Conservation (phyloP, 1,140 invertebrate genomes). For the Drosophila ohnishii region DNA sequence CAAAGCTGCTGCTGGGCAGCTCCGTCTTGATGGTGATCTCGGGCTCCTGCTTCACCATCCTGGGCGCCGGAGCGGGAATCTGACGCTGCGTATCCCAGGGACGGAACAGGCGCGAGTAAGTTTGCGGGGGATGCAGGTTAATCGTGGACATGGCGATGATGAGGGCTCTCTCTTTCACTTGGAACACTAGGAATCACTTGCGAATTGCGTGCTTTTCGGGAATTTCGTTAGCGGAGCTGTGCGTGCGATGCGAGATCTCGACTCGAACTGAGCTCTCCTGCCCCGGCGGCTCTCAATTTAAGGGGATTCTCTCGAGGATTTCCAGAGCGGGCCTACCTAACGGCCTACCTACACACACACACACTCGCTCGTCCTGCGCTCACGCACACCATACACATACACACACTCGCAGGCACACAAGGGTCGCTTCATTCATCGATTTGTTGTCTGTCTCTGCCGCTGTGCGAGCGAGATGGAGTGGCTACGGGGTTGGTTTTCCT, state of each 20-base stretch:
- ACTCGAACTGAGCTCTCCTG: constrained; percentile 78
- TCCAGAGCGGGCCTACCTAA: constrained; percentile 61
- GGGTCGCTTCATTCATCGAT: constrained; percentile 76
- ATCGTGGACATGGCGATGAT: constrained; percentile 65
- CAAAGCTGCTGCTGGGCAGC: constrained; percentile 51
- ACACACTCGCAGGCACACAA: constrained; percentile 21
- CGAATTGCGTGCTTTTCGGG: neutral
- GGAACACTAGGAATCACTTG: constrained; percentile 38
- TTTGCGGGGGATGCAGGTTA: constrained; percentile 81
- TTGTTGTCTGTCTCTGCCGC: constrained; percentile 68
- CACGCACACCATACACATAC: constrained; percentile 28
- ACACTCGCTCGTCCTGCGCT: constrained; percentile 37
- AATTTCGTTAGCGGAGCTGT: constrained; percentile 26
- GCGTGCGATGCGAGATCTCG: constrained; percentile 75
- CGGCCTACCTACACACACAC: constrained; percentile 55
- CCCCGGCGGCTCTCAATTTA: constrained; percentile 62
- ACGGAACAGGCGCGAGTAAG: constrained; percentile 82
- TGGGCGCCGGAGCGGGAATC: constrained; percentile 34
- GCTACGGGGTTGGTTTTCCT: constrained; percentile 65
- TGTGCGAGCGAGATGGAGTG: constrained; percentile 62
- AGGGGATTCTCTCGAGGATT: constrained; percentile 64
- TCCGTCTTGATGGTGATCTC: constrained; percentile 58
- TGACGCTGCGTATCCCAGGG: constrained; percentile 80
- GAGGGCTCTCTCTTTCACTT: constrained; percentile 19
- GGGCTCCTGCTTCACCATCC: constrained; percentile 62